These are phyloP conservation scores for Neodiprion virginianus DNA, from an alignment of 1,140 invertebrate species.

Conservation along the genomic window DNA sequence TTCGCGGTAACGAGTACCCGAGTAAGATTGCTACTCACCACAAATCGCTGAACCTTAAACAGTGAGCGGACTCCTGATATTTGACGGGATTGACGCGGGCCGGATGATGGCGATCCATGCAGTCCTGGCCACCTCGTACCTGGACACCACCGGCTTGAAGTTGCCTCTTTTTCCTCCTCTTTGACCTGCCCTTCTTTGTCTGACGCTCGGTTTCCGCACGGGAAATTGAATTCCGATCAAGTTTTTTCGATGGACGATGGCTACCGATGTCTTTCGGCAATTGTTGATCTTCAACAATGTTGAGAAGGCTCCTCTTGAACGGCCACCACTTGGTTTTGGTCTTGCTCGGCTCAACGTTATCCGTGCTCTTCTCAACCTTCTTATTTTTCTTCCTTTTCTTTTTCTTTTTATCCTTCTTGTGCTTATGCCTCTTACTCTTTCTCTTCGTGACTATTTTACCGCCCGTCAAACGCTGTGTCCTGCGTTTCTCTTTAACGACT, in stretches of 20 bases:
- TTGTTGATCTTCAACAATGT: slow-evolving; percentile 10
- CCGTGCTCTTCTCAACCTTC: background rate
- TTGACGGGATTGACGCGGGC: slow-evolving; percentile 46
- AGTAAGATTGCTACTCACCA: slow-evolving; percentile 47
- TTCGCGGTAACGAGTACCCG: too few relatives aligned
- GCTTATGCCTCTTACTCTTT: slow-evolving; percentile 27
- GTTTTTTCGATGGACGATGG: background rate
- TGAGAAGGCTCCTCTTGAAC: slow-evolving; percentile 27
- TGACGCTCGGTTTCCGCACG: background rate
- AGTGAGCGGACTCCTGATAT: slow-evolving; percentile 63
- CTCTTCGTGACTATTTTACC: slow-evolving; percentile 14
- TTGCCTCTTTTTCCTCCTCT: slow-evolving; percentile 30
- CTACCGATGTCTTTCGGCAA: background rate
- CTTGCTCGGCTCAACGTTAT: background rate
- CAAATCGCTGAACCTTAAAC: slow-evolving; percentile 61
- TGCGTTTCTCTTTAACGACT: background rate
- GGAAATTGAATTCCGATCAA: background rate
- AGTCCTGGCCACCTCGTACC: slow-evolving; percentile 59
- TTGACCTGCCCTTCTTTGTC: slow-evolving; percentile 22
- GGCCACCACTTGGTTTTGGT: slow-evolving; percentile 23
- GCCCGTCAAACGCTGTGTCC: background rate
- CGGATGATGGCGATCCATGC: slow-evolving; percentile 52
- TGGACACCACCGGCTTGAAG: slow-evolving; percentile 40
- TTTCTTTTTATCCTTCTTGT: slow-evolving; percentile 22
- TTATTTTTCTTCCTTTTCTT: slow-evolving; percentile 1